Evolutionary conservation across 2,888 invertebrate genomes (phyloP), one percentile per base, ranked within the genome.

Genomic region (Macaria liturata): DNA sequence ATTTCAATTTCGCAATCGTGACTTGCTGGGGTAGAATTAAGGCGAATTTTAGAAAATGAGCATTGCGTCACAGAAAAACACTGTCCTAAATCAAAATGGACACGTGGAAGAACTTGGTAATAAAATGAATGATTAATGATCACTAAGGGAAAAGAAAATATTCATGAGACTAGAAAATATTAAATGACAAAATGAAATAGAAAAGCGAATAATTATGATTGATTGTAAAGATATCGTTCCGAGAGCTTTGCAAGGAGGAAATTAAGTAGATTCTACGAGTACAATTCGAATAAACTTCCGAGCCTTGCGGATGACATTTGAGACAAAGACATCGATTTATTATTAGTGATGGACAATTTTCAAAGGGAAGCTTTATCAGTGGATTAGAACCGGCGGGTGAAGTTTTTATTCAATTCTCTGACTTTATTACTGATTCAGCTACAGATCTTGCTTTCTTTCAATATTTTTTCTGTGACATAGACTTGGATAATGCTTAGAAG

Each of bases 241-340:
- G 47, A 47, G 55, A 53, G 50, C 44, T 46, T 49, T 46, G 34
- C 30, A 31, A 20, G 54, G 52, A 58, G 52, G 55, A 52, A 62
- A 58, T 62, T 57, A 51, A 53, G 54, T 58, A 62, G 46, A 20
- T 20, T 34, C 9, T 55, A 42, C 42, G 9, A 42, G 49, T 58
- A 59, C 61, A 59, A 53, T 55, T 46, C 59, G 58, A 60, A 62
- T 57, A 62, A 64, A 57, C 59, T 59, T 54, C 54, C 50, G 43
- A 48, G 47, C 49, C 57, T 61, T 62, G 65, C 64, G 37, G 62
- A 59, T 57, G 69, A 64, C 67, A 56, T 64, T 66, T 56, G 46
- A 66, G 55, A 67, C 67, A 67, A 67, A 67, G 65, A 54, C 58
- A 57, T 65, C 62, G 61, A 67, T 69, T 67, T 66, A 66, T 66